phyloP scores from a whole-genome alignment of 2,888 invertebrate species.

The Pandemis cinnamomeana region DNA sequence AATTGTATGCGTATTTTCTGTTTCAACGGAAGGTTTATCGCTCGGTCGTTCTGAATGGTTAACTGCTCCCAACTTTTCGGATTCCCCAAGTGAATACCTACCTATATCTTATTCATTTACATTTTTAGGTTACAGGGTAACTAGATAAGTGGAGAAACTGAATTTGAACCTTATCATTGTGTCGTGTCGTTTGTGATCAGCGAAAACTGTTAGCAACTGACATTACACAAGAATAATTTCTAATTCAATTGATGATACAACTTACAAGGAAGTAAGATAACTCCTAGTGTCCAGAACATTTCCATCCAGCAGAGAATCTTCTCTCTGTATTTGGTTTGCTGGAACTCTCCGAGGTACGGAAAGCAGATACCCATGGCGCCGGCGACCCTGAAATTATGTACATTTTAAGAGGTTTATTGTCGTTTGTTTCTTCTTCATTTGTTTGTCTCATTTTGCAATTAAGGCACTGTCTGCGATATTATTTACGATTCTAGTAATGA shows the following conservation, averaged over 20 bases:
- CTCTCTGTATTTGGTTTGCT: conserved; percentile 91
- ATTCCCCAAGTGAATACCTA: too few relatives aligned
- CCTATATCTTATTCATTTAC: too few relatives aligned
- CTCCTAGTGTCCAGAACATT: conserved; percentile 92
- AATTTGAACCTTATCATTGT: too few relatives aligned
- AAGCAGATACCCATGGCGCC: conserved; percentile 94
- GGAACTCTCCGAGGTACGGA: conserved; percentile 93
- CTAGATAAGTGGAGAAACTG: too few relatives aligned
- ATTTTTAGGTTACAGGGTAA: too few relatives aligned
- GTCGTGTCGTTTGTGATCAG: too few relatives aligned
- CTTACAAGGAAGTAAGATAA: conserved; percentile 89
- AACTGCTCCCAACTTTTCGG: too few relatives aligned
- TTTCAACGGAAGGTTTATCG: too few relatives aligned
- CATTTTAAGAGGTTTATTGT: neutral
- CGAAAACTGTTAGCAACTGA: too few relatives aligned
- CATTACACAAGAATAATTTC: neutral
- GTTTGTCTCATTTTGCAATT: conserved; percentile 24
- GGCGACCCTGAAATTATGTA: conserved; percentile 85
- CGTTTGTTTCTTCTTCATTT: conserved; percentile 11
- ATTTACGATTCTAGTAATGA: conserved; percentile 27
- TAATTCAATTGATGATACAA: neutral
- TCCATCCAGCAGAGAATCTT: conserved; percentile 94
- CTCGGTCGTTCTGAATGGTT: too few relatives aligned
- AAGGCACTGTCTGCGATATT: conserved; percentile 12
- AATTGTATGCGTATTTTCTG: too few relatives aligned